A percentile compares a stretch with the other conserved stretches of the same genome.
phyloP scores from a whole-genome alignment of 2,797 vertebrate genomes.

The Cryptoprocta ferox region DNA sequence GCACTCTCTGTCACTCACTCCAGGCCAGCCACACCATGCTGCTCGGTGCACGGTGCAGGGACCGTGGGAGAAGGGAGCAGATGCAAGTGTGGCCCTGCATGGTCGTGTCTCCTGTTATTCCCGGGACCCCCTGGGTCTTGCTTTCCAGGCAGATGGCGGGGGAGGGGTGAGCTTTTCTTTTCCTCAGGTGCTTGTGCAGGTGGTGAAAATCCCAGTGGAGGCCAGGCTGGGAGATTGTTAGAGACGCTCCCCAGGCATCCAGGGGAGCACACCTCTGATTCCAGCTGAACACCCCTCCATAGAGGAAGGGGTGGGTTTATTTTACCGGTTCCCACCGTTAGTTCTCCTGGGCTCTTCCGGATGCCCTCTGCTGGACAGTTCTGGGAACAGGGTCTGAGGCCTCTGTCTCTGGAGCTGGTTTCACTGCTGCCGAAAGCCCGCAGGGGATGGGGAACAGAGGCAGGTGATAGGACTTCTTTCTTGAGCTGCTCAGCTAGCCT shows the following conservation, averaged over 20 bases:
- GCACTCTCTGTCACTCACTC: no score
- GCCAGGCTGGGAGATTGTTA: not conserved
- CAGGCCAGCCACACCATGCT: not conserved
- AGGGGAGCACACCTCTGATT: not conserved
- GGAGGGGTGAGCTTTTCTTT: not conserved
- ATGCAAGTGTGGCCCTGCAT: not conserved
- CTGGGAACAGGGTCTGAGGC: not conserved
- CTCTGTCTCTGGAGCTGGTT: not conserved
- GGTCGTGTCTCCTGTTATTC: not conserved
- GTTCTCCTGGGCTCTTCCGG: not conserved
- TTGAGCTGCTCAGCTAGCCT: not conserved
- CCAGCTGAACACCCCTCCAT: not conserved
- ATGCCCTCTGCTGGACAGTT: not conserved
- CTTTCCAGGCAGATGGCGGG: no score
- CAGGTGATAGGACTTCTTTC: not conserved
- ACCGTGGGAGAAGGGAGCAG: not conserved
- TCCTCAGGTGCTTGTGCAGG: not conserved
- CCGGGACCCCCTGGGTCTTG: fast-evolving
- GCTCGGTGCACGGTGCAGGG: fast-evolving
- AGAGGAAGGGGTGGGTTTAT: not conserved
- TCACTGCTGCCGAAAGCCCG: fast-evolving
- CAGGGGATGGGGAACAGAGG: not conserved
- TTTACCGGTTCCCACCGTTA: not conserved
- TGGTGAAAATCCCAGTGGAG: not conserved
- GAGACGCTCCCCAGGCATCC: not conserved